Percentiles rank a stretch among this genome's conserved stretches.
Conservation (phyloP, 2,113 vertebrate genomes). For the Apaloderma vittatum region DNA sequence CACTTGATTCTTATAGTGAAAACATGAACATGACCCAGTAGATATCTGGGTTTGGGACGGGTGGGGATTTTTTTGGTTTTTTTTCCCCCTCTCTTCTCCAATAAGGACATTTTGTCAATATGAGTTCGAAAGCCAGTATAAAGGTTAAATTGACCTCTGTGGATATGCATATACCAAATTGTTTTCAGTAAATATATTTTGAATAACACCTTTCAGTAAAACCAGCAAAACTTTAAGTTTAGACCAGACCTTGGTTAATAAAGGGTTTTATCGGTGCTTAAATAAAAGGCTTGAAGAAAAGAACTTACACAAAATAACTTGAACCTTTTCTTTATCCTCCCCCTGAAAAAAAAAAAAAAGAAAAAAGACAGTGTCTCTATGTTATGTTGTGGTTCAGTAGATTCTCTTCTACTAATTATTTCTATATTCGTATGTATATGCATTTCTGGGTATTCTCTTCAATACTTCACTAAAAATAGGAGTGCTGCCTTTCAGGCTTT, state of each 20-base stretch:
- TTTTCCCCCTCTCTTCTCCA: rapidly evolving
- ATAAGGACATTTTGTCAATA: neutral
- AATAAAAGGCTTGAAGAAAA: neutral
- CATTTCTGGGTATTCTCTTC: neutral
- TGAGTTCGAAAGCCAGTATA: neutral
- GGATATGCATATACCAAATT: neutral
- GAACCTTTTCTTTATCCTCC: neutral
- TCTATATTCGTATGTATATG: neutral
- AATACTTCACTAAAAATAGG: neutral
- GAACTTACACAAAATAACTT: neutral
- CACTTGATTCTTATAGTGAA: neutral
- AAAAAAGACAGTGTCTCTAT: neutral
- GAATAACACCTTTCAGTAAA: neutral
- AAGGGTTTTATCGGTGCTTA: neutral
- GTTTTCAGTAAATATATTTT: neutral
- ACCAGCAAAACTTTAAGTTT: neutral
- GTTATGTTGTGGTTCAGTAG: neutral
- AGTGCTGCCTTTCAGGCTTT: neutral
- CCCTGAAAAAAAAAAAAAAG: neutral
- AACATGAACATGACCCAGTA: neutral
- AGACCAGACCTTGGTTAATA: neutral
- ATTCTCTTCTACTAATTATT: neutral
- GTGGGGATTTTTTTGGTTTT: neutral
- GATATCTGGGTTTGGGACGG: neutral
- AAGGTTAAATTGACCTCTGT: neutral